Evolutionary conservation across 2,113 vertebrate species (phyloP).

Genomic region (Shinisaurus crocodilurus): DNA sequence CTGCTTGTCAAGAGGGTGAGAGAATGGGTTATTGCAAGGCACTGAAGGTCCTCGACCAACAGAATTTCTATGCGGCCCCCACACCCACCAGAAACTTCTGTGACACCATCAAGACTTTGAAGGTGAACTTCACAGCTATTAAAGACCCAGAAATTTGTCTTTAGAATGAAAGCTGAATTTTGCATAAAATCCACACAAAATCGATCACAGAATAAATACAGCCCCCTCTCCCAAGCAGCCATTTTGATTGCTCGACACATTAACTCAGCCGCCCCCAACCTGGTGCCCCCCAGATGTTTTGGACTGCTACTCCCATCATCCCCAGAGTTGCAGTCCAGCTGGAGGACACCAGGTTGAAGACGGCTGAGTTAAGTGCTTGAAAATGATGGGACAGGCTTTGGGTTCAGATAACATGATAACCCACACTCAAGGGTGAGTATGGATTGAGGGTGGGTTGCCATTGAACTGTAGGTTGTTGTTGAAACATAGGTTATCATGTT

Average conservation of each 20-base stretch:
- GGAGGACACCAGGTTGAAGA: too few species aligned
- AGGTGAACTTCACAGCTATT: too few species aligned
- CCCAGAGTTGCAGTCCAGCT: too few species aligned
- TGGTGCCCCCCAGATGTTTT: too few species aligned
- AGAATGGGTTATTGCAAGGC: background rate
- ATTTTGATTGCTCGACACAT: background rate
- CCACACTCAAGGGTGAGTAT: too few species aligned
- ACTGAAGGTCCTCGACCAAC: background rate
- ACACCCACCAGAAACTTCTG: background rate
- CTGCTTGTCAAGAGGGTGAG: background rate
- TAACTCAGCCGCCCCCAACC: background rate
- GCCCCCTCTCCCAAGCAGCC: background rate
- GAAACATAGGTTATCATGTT: too few species aligned
- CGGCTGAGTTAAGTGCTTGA: too few species aligned
- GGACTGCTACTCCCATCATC: too few species aligned
- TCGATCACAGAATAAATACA: background rate
- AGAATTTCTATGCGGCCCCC: background rate
- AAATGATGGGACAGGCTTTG: background rate
- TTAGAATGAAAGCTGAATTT: background rate
- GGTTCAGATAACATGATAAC: too few species aligned
- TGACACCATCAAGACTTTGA: background rate
- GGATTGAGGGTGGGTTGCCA: too few species aligned
- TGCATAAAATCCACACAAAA: background rate
- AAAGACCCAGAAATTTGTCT: background rate
- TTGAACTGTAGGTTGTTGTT: too few species aligned